Conservation (phyloP, 2,113 vertebrate genomes). For the Ginglymostoma cirratum region DNA sequence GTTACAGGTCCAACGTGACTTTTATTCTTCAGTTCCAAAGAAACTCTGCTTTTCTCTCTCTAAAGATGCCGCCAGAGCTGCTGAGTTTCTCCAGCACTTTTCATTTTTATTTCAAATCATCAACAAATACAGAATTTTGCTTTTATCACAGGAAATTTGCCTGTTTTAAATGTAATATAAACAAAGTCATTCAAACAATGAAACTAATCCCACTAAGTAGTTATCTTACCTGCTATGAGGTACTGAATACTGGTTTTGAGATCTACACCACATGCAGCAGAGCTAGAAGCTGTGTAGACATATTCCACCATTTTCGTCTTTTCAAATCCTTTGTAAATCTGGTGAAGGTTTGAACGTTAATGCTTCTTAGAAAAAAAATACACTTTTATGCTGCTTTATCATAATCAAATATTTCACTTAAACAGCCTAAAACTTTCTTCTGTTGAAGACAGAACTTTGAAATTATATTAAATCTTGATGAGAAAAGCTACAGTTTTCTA, state of each 20-base stretch:
- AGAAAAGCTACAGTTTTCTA: background rate
- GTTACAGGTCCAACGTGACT: too few species aligned
- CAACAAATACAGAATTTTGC: background rate
- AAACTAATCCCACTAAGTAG: background rate
- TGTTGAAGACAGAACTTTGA: background rate
- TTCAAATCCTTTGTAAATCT: constrained; percentile 95
- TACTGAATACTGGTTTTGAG: constrained; percentile 81
- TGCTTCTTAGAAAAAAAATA: background rate
- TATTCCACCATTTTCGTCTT: constrained; percentile 79
- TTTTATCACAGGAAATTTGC: background rate
- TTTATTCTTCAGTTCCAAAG: too few species aligned
- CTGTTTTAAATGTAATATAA: background rate
- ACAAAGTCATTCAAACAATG: background rate
- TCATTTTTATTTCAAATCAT: too few species aligned
- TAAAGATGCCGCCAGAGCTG: too few species aligned
- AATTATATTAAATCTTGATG: background rate
- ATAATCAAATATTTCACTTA: background rate
- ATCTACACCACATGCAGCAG: constrained; percentile 77
- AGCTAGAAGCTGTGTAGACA: constrained; percentile 78
- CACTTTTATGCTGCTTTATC: background rate
- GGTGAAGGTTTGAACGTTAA: constrained; percentile 42
- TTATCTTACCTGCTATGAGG: constrained; percentile 74
- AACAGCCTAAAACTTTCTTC: background rate
- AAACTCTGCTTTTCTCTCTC: too few species aligned
- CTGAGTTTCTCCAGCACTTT: too few species aligned